Evolutionary conservation across 2,888 invertebrate species (phyloP).

Genomic region (Cephus sareptanus): DNA sequence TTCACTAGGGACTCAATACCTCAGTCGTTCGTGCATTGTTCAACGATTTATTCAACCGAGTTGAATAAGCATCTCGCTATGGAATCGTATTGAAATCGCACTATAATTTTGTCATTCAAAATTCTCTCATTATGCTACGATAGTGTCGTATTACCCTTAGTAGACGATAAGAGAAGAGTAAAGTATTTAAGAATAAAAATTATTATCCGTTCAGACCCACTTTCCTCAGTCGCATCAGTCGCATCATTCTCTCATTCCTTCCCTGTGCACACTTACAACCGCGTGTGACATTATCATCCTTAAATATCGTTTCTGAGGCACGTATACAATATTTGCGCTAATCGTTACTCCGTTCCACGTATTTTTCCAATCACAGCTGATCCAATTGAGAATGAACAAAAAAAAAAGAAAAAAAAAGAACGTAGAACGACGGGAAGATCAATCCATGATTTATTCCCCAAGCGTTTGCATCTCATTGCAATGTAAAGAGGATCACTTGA

Average conservation of each 20-base stretch:
- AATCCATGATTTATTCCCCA: background rate
- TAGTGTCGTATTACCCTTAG: background rate
- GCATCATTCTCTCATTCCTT: background rate
- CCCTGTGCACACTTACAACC: background rate
- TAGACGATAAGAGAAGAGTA: background rate
- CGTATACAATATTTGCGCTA: background rate
- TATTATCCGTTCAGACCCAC: background rate
- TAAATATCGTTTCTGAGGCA: conserved; percentile 1
- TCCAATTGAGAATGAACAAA: background rate
- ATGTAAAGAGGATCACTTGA: background rate
- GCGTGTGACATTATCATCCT: background rate
- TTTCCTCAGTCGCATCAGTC: background rate
- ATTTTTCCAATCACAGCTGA: conserved; percentile 32
- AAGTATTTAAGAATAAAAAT: background rate
- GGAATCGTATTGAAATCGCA: background rate
- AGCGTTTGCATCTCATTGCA: background rate
- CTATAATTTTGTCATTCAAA: background rate
- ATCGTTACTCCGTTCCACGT: background rate
- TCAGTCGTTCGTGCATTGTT: background rate
- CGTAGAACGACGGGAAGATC: background rate
- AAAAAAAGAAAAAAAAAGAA: background rate
- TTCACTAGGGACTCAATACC: background rate
- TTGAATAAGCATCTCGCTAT: background rate
- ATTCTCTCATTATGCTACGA: background rate
- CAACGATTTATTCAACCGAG: background rate